Base-by-base conservation (phyloP, 2,888 invertebrate genomes). In the Eilema sororculum region DNA sequence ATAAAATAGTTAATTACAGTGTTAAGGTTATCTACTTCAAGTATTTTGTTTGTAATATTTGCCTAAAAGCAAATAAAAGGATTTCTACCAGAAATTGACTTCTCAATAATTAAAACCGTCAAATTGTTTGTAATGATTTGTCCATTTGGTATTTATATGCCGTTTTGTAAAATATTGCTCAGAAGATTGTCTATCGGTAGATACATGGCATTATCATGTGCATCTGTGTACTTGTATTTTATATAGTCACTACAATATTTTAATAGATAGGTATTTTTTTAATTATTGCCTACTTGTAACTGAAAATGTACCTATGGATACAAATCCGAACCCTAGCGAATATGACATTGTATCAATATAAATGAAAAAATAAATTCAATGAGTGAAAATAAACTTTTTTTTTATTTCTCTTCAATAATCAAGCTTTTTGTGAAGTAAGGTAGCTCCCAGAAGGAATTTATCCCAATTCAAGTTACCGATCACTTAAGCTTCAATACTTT, bases 221-320 rank as follows among this genome's bases (percentile, higher is more conserved):
- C 72, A 75, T 79, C 71, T 78, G 61, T 79, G 76, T 77, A 80
- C 77, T 78, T 84, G 76, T 90, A 91, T 90, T 90, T 90, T 91
- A 87, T 90, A 81, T 89, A 91, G 84, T 81, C 83, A 84, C 86
- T 83, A 87, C 79, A 80, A 84, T 90, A 90, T 86, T 86, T 89
- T 89, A 87, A 82, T 86, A 88, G 81, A 84, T 86, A 87, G 85
- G 86, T 85, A 82, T 89, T 89, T 89, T 90, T 90, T 85, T 79
- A 86, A 81, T 82, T 81, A 82, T 82, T 77, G 83, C 82, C 78
- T 85, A 81, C 80, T 83, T 81, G 78, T 87, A 85, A 87, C 77
- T 83, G 73, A 83, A 74, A 79, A 77, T 82, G 79, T 84, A 85
- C 74, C 77, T 85, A 78, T 81, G 82, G 81, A 84, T 83, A 79